Evolutionary conservation across 2,888 invertebrate species (phyloP).

Genomic region (Pimpla rufipes): DNA sequence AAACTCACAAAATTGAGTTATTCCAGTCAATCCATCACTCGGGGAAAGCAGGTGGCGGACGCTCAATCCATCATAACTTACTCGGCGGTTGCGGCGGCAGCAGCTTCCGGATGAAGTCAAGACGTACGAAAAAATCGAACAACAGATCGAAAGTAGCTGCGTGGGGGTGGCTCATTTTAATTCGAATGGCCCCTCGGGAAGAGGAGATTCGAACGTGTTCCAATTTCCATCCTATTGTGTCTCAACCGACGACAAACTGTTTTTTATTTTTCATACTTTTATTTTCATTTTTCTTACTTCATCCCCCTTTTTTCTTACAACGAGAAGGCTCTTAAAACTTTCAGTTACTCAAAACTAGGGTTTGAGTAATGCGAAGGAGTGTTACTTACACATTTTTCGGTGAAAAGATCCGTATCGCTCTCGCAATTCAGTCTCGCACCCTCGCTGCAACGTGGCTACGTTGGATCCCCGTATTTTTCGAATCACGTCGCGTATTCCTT

Average conservation of each 20-base stretch:
- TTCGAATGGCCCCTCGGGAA: slow-evolving; percentile 20
- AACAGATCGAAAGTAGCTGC: slow-evolving; percentile 19
- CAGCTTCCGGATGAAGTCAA: slow-evolving; percentile 1
- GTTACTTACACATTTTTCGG: slow-evolving; percentile 11
- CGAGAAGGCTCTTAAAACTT: background rate
- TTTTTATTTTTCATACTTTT: background rate
- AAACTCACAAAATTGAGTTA: slow-evolving; percentile 21
- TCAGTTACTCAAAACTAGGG: slow-evolving; percentile 12
- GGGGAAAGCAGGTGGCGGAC: slow-evolving; percentile 35
- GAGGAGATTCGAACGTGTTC: background rate
- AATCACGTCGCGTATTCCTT: slow-evolving; percentile 7
- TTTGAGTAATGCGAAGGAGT: slow-evolving; percentile 32
- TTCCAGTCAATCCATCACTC: slow-evolving; percentile 50
- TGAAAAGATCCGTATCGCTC: slow-evolving; percentile 26
- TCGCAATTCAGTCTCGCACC: background rate
- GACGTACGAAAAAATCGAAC: background rate
- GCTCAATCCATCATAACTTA: slow-evolving; percentile 51
- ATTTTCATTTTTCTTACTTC: too few species aligned
- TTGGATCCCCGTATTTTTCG: background rate
- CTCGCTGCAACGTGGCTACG: background rate
- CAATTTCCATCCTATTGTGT: background rate
- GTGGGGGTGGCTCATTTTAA: slow-evolving; percentile 21
- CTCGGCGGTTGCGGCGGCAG: background rate
- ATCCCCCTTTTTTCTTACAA: background rate
- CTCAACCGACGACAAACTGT: background rate